Percentiles rank a stretch among this genome's conserved stretches.
These are phyloP conservation scores for Cephus spinipes DNA, from an alignment of 2,888 invertebrate genomes.

Conservation along the genomic window DNA sequence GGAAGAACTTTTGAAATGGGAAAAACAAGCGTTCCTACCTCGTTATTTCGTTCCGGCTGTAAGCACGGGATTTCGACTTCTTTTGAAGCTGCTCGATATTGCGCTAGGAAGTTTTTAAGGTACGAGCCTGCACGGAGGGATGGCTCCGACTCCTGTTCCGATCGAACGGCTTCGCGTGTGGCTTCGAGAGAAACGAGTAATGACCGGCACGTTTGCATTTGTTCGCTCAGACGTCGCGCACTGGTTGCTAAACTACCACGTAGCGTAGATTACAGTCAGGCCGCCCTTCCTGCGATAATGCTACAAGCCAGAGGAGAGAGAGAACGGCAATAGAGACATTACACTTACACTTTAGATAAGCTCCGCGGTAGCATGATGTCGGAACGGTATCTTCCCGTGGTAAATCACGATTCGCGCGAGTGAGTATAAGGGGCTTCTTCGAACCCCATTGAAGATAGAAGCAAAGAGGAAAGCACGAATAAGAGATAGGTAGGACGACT, in stretches of 20 bases:
- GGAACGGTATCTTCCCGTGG: slow-evolving; percentile 20
- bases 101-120: background rate
- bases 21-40: background rate
- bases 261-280: background rate
- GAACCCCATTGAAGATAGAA: background rate
- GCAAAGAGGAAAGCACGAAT: background rate
- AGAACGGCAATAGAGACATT: slow-evolving; percentile 43
- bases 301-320: background rate
- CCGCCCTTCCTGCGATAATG: background rate
- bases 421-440: background rate
- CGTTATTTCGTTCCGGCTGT: background rate
- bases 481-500: background rate
- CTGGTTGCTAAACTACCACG: background rate
- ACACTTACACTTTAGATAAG: slow-evolving; percentile 48
- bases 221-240: background rate
- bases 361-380: slow-evolving; percentile 25
- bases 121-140: background rate
- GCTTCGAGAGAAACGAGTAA: background rate
- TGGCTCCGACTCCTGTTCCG: background rate
- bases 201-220: background rate
- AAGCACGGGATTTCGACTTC: background rate
- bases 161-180: background rate
- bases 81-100: background rate
- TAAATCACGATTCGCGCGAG: background rate
- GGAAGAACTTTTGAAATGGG: background rate